Base-by-base conservation (phyloP, 2,113 vertebrate species). In the Pseudolaguvia tuberculata region DNA sequence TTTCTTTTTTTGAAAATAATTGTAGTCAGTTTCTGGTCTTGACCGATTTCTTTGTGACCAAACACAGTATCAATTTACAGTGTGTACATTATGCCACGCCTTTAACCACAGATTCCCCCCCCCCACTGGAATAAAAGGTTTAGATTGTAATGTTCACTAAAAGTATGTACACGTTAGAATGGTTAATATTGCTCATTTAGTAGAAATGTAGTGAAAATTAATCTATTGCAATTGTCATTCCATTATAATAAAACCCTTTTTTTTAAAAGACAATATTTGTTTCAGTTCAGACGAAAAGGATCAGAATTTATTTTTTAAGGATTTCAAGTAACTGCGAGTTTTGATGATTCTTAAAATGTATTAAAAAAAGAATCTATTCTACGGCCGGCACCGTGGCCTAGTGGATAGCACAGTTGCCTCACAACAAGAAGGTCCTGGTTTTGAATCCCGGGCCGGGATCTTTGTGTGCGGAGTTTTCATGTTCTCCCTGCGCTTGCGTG, bases 131-230 rank as follows among this genome's bases (percentile, higher is more conserved):
- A 29, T 25, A 3, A 50, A 20, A 59, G 29, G 17, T 10, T 50
- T 61, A 48, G 70, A 72, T 61, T 13, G 20, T 51, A 58, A 47
- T 45, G 35, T 56, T 23, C 1, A 53, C 67, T 48, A 47, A 65
- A 61, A 23, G 48, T 73, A 52, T 63, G 58, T 73, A 31, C 53
- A 13, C 58, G 1, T 51, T 50, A 31, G 31, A 39, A 62, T 63
- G 25, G 20, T 45, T 72, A 52, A 63, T 52, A 50, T 50, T 67
- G 58, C 52, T 73, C 39, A 61, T 9, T 52, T 73, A 50, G 47
- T 35, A 29, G 20, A 72, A 65, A 65, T 47, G n/a, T 72, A 70
- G 51, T 70, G 56, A n/a, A 52, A 63, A 73, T 42, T 18, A 73
- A 62, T 47, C 47, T 10, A 56, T 39, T 63, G 52, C 13, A 42